Conservation (phyloP, 2,113 vertebrate species). For the Hystrix cristata region DNA sequence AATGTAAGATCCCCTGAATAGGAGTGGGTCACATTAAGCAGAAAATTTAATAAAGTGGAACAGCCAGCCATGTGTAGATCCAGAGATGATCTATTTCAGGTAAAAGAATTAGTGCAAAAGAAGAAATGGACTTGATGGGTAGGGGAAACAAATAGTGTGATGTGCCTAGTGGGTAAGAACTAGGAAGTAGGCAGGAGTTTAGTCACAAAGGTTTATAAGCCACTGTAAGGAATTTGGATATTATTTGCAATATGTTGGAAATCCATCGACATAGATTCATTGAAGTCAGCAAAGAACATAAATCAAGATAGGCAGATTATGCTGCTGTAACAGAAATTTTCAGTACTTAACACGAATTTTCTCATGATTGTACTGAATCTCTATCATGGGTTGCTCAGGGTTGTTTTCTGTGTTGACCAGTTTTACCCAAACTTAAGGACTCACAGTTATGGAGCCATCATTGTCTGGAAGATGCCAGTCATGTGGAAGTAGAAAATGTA, state of each 20-base stretch:
- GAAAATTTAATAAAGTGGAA: neutral
- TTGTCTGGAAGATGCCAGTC: neutral
- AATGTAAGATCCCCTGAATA: neutral
- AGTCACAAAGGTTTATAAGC: neutral
- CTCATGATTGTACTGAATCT: neutral
- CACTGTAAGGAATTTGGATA: neutral
- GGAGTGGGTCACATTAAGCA: neutral
- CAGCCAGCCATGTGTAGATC: neutral
- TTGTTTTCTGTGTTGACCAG: neutral
- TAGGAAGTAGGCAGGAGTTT: neutral
- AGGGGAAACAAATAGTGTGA: neutral
- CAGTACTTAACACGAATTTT: neutral
- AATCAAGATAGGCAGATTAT: neutral
- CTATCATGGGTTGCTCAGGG: neutral
- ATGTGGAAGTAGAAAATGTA: neutral
- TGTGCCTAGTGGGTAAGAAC: neutral
- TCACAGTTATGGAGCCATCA: neutral
- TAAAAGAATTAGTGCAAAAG: neutral
- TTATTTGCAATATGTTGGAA: neutral
- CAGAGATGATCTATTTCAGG: neutral
- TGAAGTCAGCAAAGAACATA: neutral
- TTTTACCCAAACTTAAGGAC: neutral
- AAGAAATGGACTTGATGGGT: neutral
- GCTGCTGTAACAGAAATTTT: neutral
- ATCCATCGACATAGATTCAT: neutral